These are phyloP conservation scores for Beaufortia kweichowensis DNA, from an alignment of 2,113 vertebrate species.

Conservation along the genomic window DNA sequence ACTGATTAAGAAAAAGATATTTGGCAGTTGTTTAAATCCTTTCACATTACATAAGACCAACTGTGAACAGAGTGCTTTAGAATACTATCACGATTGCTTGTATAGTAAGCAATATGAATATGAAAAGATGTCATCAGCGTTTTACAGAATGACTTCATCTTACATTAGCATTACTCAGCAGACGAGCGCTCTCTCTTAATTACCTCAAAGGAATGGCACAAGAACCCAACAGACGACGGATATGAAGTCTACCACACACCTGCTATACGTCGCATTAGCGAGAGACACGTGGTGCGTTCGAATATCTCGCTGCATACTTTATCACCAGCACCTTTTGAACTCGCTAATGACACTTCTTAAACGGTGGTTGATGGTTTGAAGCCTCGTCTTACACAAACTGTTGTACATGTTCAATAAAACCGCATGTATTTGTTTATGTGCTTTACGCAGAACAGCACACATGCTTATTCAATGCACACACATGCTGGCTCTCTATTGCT, in stretches of 20 bases:
- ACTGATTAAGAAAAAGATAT: too few relatives aligned
- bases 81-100: neutral
- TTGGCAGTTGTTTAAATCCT: neutral
- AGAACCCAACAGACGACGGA: neutral
- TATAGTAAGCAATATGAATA: neutral
- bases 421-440: neutral
- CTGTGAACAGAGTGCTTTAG: neutral
- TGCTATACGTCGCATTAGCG: neutral
- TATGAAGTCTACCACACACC: neutral
- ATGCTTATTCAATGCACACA: constrained; percentile 26
- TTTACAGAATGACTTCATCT: constrained; percentile 20
- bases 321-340: constrained; percentile 5
- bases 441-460: neutral
- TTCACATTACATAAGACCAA: neutral
- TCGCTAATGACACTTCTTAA: constrained; percentile 6
- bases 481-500: constrained; percentile 2
- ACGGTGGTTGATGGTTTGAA: neutral
- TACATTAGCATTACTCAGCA: constrained; percentile 21
- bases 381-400: neutral
- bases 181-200: neutral
- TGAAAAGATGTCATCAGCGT: constrained; percentile 37
- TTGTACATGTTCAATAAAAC: constrained; percentile 8
- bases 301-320: constrained; percentile 26
- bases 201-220: neutral
- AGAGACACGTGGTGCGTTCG: neutral